Base-by-base conservation (phyloP, 2,797 vertebrate species). In the Pseudotriccus pelzelni region DNA sequence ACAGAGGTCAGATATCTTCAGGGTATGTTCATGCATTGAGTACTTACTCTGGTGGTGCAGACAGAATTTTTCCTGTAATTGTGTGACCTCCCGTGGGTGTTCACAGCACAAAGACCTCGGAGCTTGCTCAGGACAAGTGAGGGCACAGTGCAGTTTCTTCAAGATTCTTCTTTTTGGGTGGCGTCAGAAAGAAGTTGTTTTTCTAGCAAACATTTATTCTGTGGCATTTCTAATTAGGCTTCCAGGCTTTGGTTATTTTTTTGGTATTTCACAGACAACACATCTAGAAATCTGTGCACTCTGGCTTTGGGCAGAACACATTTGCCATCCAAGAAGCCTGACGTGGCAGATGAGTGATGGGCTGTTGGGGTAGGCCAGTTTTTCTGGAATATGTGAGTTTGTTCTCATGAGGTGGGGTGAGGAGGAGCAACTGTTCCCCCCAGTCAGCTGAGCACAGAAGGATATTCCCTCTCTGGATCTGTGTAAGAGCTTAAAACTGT, bases 1-100 rank as follows among this genome's bases (percentile, higher is more conserved):
- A 95, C 98, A 98, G 97, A 98, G 97, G 96, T 98, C 98, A 84
- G 98, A 98, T 95, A 97, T 98, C 96, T 98, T 98, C 97, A 98
- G 97, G 97, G 98, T 98, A 98, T 82, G 98, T 98, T 80, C 66
- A 59, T 93, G 77, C 47, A 52, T 82, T 68, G 85, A 74, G 63
- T 95, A 84, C 74, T 95, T 94, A 76, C 25, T 88, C 56, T 79
- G 77, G 34, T 70, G 44, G 2, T 32, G 17, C 78, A 94, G 59
- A 72, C 20, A 63, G 52, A 70, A 13, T 30, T 87, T 79, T 82
- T 27, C 41, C 22, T 39, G 46, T 64, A 36, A 28, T 47, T 1
- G 0, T 36, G 19, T 56, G 32, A 66, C 60, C 58, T 84, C 55
- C 19, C 11, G 2, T 5, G 21, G 12, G 21, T 85, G 39, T 70